phyloP scores from a whole-genome alignment of 2,888 invertebrate species.

The Dryobota labecula region DNA sequence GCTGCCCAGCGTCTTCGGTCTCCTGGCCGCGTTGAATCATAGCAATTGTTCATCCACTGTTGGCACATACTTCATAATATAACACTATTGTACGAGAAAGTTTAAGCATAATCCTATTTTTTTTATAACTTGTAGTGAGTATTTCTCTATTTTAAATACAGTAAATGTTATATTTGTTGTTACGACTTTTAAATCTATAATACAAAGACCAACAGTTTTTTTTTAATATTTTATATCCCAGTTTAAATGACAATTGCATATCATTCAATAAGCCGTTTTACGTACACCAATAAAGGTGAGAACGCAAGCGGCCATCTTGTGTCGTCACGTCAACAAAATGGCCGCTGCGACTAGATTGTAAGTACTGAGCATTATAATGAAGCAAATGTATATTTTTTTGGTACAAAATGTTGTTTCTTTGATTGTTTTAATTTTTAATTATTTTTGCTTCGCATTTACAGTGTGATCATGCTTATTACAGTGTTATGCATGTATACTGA shows the following conservation, averaged over 20 bases:
- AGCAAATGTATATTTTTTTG: slow-evolving; percentile 81
- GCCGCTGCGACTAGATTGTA: slow-evolving; percentile 84
- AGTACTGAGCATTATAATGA: slow-evolving; percentile 84
- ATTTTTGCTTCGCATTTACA: slow-evolving; percentile 89
- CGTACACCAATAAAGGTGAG: slow-evolving; percentile 77
- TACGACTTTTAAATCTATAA: slow-evolving; percentile 16
- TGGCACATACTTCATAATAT: slow-evolving; percentile 44
- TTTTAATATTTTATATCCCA: slow-evolving; percentile 15
- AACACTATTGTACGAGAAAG: slow-evolving; percentile 38
- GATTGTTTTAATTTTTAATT: slow-evolving; percentile 77
- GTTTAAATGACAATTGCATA: slow-evolving; percentile 62
- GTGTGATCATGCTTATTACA: slow-evolving; percentile 89
- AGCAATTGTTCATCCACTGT: slow-evolving; percentile 46
- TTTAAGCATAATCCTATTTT: slow-evolving; percentile 30
- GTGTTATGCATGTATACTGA: slow-evolving; percentile 88
- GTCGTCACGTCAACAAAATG: slow-evolving; percentile 78
- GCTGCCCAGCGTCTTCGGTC: slow-evolving; percentile 69
- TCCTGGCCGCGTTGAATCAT: slow-evolving; percentile 67
- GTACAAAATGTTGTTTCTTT: slow-evolving; percentile 86
- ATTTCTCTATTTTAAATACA: slow-evolving; percentile 24
- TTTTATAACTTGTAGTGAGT: slow-evolving; percentile 12
- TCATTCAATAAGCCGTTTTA: slow-evolving; percentile 72
- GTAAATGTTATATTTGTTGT: slow-evolving; percentile 53
- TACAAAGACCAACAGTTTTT: slow-evolving; percentile 52
- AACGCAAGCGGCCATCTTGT: slow-evolving; percentile 85